A percentile compares a stretch with the other conserved stretches of the same genome.
Conservation (phyloP, 2,888 invertebrate genomes). For the Luperina testacea region DNA sequence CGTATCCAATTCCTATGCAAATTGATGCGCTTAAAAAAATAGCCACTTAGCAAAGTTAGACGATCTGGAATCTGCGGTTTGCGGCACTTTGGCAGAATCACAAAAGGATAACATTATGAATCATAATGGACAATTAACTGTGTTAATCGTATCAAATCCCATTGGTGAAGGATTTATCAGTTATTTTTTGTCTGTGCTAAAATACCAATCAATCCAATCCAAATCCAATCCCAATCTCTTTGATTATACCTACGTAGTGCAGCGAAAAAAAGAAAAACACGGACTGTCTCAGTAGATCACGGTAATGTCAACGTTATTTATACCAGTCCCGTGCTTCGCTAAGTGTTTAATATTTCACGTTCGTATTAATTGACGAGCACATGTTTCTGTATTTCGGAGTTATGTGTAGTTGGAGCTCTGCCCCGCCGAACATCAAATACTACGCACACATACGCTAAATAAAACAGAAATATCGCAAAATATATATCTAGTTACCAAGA, state of each 20-base stretch:
- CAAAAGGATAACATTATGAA: too few relatives aligned
- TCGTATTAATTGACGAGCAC: constrained; percentile 44
- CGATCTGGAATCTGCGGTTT: background rate
- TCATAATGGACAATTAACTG: too few relatives aligned
- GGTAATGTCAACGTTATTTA: constrained; percentile 43
- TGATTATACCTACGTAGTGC: too few relatives aligned
- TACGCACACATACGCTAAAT: background rate
- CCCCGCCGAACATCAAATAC: constrained; percentile 21
- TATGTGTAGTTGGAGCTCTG: constrained; percentile 62
- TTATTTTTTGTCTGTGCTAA: too few relatives aligned
- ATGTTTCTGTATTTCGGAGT: constrained; percentile 45
- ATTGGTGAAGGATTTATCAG: too few relatives aligned
- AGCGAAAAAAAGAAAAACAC: too few relatives aligned
- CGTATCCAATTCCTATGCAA: background rate
- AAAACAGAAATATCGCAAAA: constrained; percentile 17
- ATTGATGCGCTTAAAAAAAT: background rate
- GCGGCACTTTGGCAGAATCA: too few relatives aligned
- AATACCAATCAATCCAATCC: too few relatives aligned
- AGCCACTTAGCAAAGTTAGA: background rate
- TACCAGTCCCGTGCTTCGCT: constrained; percentile 21
- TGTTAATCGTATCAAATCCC: too few relatives aligned
- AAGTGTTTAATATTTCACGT: constrained; percentile 45
- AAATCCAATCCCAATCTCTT: too few relatives aligned
- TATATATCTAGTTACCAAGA: background rate
- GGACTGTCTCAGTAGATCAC: background rate